A percentile compares a stretch with the other conserved stretches of the same genome.
These are phyloP conservation scores for Morone chrysops DNA, from an alignment of 2,113 vertebrate genomes.

Conservation along the genomic window DNA sequence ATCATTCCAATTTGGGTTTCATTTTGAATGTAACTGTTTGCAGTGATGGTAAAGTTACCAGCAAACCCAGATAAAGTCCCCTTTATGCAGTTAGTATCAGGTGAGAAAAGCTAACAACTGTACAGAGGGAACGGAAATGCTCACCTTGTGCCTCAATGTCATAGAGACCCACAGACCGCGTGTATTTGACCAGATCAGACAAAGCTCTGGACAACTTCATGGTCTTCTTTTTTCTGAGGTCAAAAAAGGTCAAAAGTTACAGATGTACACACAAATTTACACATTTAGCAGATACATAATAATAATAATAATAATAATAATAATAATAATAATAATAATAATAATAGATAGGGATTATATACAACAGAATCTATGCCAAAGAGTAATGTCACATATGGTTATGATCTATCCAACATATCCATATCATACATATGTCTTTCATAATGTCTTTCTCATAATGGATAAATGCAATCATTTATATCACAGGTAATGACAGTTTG, in stretches of 20 bases:
- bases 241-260: slow-evolving; percentile 6
- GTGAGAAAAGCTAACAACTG: not conserved
- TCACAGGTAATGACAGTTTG: too few species aligned
- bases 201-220: slow-evolving; percentile 96
- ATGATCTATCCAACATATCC: too few species aligned
- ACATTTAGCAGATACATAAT: not conserved
- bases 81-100: not conserved
- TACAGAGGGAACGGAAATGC: not conserved
- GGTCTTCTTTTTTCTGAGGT: slow-evolving; percentile 91
- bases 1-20: too few species aligned
- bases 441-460: too few species aligned
- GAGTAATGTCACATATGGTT: too few species aligned
- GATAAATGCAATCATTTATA: too few species aligned
- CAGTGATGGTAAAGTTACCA: too few species aligned
- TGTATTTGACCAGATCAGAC: slow-evolving; percentile 98
- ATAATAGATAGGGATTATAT: too few species aligned
- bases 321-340: not conserved
- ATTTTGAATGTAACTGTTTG: too few species aligned
- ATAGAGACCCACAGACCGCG: slow-evolving; percentile 91
- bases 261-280: not conserved
- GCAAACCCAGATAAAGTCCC: too few species aligned
- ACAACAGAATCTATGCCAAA: too few species aligned
- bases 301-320: not conserved
- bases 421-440: too few species aligned
- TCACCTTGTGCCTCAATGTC: slow-evolving; percentile 93